Base-by-base conservation (phyloP, 2,888 invertebrate genomes). In the Lasioglossum morio region DNA sequence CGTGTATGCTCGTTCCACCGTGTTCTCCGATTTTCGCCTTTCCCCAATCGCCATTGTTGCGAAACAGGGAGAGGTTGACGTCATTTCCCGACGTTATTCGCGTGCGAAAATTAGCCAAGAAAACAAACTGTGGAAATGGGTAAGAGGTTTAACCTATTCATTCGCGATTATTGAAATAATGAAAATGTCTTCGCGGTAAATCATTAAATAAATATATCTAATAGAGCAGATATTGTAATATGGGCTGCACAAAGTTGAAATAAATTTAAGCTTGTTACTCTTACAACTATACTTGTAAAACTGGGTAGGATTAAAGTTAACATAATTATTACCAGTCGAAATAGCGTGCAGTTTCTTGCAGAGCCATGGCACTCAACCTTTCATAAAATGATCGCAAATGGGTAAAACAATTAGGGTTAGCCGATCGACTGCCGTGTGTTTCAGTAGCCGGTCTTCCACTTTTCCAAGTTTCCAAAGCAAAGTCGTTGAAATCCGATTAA, bases 1-100 rank as follows among this genome's bases (percentile, higher is more conserved):
- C 53, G 77, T 34, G 60, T 63, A 76, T 80, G 53, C 63, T 60
- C 66, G 69, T 69, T 30, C 10, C 34, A 19, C 63, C 16, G 43
- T 8, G 37, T 66, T 43, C 37, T 12, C 14, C 1, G 34, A 34
- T n/a, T 27, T 63, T 16, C 23, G 14, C 40, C 69, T 69, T 37
- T 69, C 23, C 16, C 4, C 37, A 10, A 23, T 37, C 40, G n/a
- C n/a, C 69, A 69, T 69, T 37, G 37, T n/a, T 69, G 23, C 23
- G 19, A 53, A 53, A 53, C 23, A 48, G 5, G 7, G 19, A 5
- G 7, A 48, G 7, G 19, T 16, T 48, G 19, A 48, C 48, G 19
- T 19, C 5, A 48, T 43, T 43, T 43, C 14, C 12, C 12, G 14
- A 14, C 14, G 43, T 43, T 43, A 43, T 43, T 43, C 43, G 0